These are phyloP conservation scores for Galemys pyrenaicus DNA, from an alignment of 2,113 vertebrate genomes.

Conservation along the genomic window DNA sequence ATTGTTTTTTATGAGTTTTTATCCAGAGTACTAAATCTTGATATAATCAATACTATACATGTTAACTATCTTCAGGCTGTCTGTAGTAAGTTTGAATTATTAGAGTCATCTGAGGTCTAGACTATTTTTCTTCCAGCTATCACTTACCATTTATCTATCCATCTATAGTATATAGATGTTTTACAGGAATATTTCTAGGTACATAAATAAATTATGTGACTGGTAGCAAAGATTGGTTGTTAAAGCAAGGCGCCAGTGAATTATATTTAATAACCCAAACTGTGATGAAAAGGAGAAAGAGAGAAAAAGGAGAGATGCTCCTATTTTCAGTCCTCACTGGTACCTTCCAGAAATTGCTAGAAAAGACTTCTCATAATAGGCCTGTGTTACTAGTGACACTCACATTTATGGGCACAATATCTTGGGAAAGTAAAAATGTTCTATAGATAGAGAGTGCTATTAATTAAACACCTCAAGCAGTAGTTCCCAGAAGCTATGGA, in stretches of 20 bases:
- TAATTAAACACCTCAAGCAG: background rate
- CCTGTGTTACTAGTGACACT: background rate
- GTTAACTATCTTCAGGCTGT: conserved; percentile 74
- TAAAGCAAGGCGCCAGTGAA: conserved; percentile 57
- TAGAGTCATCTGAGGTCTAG: conserved; percentile 69
- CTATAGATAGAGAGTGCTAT: background rate
- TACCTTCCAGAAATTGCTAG: conserved; percentile 37
- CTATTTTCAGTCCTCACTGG: conserved; percentile 53
- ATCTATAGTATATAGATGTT: conserved; percentile 69
- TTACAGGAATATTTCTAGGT: conserved; percentile 75
- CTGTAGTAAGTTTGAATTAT: conserved; percentile 78
- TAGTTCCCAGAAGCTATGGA: background rate
- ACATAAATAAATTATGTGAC: conserved; percentile 75
- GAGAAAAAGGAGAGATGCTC: conserved; percentile 7
- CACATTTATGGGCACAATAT: background rate
- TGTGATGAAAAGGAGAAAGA: conserved; percentile 11
- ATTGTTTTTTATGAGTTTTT: conserved; percentile 64
- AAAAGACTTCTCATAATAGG: conserved; percentile 11
- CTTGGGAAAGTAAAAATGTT: background rate
- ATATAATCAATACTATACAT: conserved; percentile 74
- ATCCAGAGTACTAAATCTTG: conserved; percentile 67
- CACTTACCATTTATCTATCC: conserved; percentile 75
- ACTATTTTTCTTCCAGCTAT: conserved; percentile 74
- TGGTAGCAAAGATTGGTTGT: conserved; percentile 66
- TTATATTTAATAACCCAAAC: conserved; percentile 68